These are phyloP conservation scores for Podarcis muralis DNA, from an alignment of 2,113 vertebrate genomes.

Conservation along the genomic window DNA sequence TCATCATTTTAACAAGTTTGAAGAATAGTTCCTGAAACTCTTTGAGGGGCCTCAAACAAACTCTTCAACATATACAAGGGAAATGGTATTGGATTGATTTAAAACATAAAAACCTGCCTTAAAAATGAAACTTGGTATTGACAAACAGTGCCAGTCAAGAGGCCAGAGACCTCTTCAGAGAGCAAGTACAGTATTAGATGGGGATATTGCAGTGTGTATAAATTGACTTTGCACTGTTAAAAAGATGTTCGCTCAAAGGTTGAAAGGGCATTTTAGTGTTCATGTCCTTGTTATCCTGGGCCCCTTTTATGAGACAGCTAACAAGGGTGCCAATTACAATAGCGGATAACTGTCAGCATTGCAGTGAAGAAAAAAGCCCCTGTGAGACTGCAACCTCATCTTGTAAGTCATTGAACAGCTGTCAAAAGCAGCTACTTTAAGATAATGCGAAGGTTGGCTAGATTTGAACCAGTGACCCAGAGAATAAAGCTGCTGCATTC, in stretches of 20 bases:
- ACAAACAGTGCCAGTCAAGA: neutral
- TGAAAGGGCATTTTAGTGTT: slow-evolving; percentile 17
- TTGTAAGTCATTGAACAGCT: slow-evolving; percentile 32
- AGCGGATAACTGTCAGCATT: slow-evolving; percentile 7
- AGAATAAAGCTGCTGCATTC: slow-evolving; percentile 30
- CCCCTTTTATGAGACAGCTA: slow-evolving; percentile 15
- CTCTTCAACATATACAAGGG: neutral
- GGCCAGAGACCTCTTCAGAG: neutral
- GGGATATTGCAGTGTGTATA: neutral
- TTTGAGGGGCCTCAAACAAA: neutral
- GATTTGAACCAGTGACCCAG: slow-evolving; percentile 41
- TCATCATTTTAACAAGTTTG: neutral
- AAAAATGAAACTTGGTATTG: slow-evolving; percentile 15
- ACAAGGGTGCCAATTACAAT: neutral
- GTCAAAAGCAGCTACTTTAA: slow-evolving; percentile 24
- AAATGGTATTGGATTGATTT: neutral
- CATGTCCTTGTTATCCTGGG: neutral
- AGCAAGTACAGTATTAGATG: neutral
- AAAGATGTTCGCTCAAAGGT: neutral
- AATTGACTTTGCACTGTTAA: slow-evolving; percentile 11
- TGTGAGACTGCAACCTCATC: slow-evolving; percentile 18
- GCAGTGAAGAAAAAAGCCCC: slow-evolving; percentile 6
- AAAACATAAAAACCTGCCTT: neutral
- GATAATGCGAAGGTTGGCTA: neutral
- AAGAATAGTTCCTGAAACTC: neutral